Percentiles rank a stretch among this genome's conserved stretches.
These are phyloP conservation scores for Drosophila crucigera DNA, from an alignment of 2,888 invertebrate species.

Conservation along the genomic window DNA sequence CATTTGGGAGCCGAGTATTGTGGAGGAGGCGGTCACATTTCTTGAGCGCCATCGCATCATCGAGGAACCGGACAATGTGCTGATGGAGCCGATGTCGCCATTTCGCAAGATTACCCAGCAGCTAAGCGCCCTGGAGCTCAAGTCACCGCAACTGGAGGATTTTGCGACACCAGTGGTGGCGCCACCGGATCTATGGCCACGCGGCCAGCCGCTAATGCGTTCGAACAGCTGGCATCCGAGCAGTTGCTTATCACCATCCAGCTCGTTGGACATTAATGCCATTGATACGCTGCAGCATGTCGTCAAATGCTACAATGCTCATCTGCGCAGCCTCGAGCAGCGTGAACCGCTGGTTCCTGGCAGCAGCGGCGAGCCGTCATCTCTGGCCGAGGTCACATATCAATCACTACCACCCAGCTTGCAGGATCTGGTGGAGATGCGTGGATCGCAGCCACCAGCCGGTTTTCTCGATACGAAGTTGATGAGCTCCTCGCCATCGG, in stretches of 20 bases:
- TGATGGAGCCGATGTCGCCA: constrained; percentile 88
- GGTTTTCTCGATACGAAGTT: constrained; percentile 86
- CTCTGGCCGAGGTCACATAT: constrained; percentile 60
- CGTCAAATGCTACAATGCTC: constrained; percentile 83
- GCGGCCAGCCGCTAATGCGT: constrained; percentile 77
- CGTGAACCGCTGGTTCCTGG: not conserved
- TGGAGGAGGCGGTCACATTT: constrained; percentile 94
- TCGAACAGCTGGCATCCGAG: constrained; percentile 82
- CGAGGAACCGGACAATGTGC: constrained; percentile 85
- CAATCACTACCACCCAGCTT: constrained; percentile 80
- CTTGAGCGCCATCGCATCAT: constrained; percentile 90
- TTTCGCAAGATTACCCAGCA: constrained; percentile 92
- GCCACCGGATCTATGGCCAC: constrained; percentile 89
- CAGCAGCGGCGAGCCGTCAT: not conserved
- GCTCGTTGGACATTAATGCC: constrained; percentile 83
- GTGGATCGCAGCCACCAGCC: constrained; percentile 51
- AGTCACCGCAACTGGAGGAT: constrained; percentile 90
- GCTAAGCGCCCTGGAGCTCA: constrained; percentile 89
- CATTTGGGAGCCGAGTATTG: constrained; percentile 93
- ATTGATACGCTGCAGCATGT: constrained; percentile 83
- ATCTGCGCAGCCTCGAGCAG: constrained; percentile 67
- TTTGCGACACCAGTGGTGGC: constrained; percentile 89
- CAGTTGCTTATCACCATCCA: constrained; percentile 72
- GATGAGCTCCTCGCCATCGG: constrained; percentile 86
- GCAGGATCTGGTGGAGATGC: constrained; percentile 63